These are phyloP conservation scores for Drosophila quasianomalipes DNA, from an alignment of 2,888 invertebrate genomes.

Conservation along the genomic window DNA sequence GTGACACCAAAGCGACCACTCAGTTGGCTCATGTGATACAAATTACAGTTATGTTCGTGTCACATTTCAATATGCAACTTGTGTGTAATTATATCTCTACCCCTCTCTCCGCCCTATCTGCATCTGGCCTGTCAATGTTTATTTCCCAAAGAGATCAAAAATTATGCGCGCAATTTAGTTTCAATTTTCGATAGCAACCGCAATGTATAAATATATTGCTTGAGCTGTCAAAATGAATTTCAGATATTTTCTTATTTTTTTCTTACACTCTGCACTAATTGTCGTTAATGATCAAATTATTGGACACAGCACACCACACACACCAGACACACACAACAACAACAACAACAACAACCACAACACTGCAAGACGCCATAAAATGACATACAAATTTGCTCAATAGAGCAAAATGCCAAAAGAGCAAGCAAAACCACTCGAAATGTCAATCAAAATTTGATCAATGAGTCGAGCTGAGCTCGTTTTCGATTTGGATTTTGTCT, in stretches of 20 bases:
- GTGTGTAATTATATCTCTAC: constrained; percentile 9
- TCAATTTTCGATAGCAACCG: constrained; percentile 44
- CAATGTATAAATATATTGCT: constrained; percentile 46
- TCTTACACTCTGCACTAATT: constrained; percentile 56
- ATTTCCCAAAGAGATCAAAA: constrained; percentile 36
- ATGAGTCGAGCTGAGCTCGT: constrained; percentile 60
- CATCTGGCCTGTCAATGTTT: constrained; percentile 22
- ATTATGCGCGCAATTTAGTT: constrained; percentile 57
- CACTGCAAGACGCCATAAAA: constrained; percentile 40
- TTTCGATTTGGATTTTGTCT: constrained; percentile 52
- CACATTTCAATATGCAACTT: constrained; percentile 52
- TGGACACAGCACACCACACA: constrained; percentile 38
- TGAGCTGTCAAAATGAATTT: constrained; percentile 55
- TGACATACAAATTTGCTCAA: constrained; percentile 65
- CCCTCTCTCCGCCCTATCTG: constrained; percentile 3
- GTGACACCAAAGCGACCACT: constrained; percentile 58
- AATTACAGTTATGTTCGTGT: constrained; percentile 48
- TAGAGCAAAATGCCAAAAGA: constrained; percentile 65
- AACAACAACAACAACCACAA: constrained; percentile 4
- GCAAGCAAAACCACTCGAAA: constrained; percentile 69
- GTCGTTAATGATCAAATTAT: constrained; percentile 78
- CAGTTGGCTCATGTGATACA: constrained; percentile 23
- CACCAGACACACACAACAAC: not conserved
- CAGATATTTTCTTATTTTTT: constrained; percentile 17
- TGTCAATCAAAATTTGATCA: constrained; percentile 81